Evolutionary conservation across 1,140 invertebrate genomes (phyloP).

Genomic region (Pogonomyrmex barbatus): DNA sequence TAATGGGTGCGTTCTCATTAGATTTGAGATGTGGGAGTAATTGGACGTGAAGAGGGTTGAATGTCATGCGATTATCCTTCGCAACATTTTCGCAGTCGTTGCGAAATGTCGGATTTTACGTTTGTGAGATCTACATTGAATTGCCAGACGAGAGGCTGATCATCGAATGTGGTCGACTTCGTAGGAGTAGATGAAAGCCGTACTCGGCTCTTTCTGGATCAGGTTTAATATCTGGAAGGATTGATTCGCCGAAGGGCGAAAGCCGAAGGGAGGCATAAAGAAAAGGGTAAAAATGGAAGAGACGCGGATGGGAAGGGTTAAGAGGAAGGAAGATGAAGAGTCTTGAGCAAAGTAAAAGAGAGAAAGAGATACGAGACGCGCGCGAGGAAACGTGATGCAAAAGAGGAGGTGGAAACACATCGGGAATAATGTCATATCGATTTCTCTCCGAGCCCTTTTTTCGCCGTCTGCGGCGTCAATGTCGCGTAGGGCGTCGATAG

Average conservation of each 20-base stretch:
- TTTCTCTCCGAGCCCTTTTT: constrained; percentile 36
- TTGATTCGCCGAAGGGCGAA: constrained; percentile 37
- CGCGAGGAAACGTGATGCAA: constrained; percentile 26
- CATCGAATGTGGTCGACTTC: constrained; percentile 20
- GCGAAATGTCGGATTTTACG: constrained; percentile 4
- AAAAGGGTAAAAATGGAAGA: constrained; percentile 29
- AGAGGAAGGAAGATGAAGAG: constrained; percentile 4
- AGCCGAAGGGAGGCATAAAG: constrained; percentile 14
- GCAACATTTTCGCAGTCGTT: constrained; percentile 14
- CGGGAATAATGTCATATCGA: constrained; percentile 58
- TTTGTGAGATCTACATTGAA: constrained; percentile 35
- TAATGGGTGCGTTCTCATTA: neutral
- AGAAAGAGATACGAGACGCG: constrained; percentile 22
- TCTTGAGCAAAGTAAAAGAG: constrained; percentile 15
- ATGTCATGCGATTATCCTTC: constrained; percentile 1
- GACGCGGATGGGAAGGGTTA: constrained; percentile 23
- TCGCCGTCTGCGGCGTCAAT: neutral
- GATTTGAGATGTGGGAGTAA: neutral
- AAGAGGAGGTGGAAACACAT: constrained; percentile 50
- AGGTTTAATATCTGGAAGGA: constrained; percentile 51
- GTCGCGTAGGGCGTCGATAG: neutral
- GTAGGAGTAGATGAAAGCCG: constrained; percentile 48
- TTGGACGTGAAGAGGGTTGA: neutral
- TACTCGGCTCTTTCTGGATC: constrained; percentile 38
- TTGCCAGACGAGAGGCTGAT: constrained; percentile 19